Base-by-base conservation (phyloP, 2,888 invertebrate species). In the Cataglyphis cursor region DNA sequence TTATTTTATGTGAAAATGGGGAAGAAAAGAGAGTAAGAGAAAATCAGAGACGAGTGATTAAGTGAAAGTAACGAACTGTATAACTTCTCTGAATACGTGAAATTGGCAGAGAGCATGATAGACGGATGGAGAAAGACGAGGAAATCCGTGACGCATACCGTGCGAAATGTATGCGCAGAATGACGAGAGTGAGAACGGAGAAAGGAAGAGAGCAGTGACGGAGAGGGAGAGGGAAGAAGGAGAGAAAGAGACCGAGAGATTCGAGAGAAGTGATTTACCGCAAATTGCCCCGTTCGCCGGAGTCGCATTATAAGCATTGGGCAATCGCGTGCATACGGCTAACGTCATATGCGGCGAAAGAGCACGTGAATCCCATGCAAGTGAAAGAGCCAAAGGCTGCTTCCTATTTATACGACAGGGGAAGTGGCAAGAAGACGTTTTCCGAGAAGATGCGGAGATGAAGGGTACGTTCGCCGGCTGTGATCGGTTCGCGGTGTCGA, bases 231-330 rank as follows among this genome's bases (percentile, higher is more conserved):
- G 35, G 65, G 35, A 21, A 51, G 18, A 1, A 10, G 1, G n/a
- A 1, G 28, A 21, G 18, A 15, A 8, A 57, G 8, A 54, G 31
- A 24, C 1, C 9, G 24, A 70, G 73, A 83, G 83, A 85, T 82
- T 84, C 76, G 84, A 86, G 81, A 84, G 85, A 87, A 89, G 91
- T 92, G 92, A 93, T 93, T 93, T 92, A 92, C 92, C 92, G 91
- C 92, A 92, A 93, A 93, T 93, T 92, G 92, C 91, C 82, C 66
- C 88, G 89, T 90, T 92, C 90, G 85, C 87, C 85, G 87, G 64
- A 90, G 89, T 89, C 89, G 89, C 90, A 91, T 92, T 91, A 76
- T 76, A 91, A 91, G 89, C 89, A 93, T 92, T 93, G 90, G 90
- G 91, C 90, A 92, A 93, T 93, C 90, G 90, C 87, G 90, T 88